These are phyloP conservation scores for Archivesica marissinica DNA, from an alignment of 1,140 invertebrate species.

Conservation along the genomic window DNA sequence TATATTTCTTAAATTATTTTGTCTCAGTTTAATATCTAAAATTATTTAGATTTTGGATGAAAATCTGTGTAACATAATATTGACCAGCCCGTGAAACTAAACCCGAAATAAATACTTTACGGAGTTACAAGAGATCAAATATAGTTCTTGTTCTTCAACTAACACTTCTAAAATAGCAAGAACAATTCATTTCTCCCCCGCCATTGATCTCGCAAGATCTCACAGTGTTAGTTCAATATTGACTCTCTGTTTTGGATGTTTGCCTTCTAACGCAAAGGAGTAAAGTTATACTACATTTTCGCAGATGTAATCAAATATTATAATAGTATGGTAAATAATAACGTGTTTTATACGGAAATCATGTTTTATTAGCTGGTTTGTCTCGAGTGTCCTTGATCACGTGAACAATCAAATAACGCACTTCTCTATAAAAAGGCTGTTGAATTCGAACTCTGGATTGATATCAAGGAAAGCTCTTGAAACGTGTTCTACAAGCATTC, in stretches of 20 bases:
- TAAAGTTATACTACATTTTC: constrained; percentile 35
- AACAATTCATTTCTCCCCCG: constrained; percentile 12
- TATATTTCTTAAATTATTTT: too few species aligned
- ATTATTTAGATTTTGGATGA: too few species aligned
- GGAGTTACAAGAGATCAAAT: too few species aligned
- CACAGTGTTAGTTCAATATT: constrained; percentile 20
- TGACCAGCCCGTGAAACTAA: too few species aligned
- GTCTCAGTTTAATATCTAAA: too few species aligned
- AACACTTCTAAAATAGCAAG: neutral
- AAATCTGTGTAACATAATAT: too few species aligned
- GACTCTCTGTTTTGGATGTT: constrained; percentile 25
- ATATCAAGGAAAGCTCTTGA: constrained; percentile 4
- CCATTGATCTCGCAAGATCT: constrained; percentile 16
- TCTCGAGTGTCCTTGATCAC: neutral
- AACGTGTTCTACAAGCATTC: neutral
- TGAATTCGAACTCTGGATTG: neutral
- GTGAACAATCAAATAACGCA: neutral
- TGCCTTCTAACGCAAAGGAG: neutral
- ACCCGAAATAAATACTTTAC: too few species aligned
- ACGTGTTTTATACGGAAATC: neutral
- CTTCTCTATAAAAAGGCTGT: neutral
- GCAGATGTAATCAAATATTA: constrained; percentile 31
- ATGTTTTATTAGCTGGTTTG: constrained; percentile 11
- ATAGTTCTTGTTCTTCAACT: too few species aligned
- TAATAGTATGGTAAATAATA: neutral